phyloP scores from a whole-genome alignment of 1,140 invertebrate species.

The Homarus americanus region DNA sequence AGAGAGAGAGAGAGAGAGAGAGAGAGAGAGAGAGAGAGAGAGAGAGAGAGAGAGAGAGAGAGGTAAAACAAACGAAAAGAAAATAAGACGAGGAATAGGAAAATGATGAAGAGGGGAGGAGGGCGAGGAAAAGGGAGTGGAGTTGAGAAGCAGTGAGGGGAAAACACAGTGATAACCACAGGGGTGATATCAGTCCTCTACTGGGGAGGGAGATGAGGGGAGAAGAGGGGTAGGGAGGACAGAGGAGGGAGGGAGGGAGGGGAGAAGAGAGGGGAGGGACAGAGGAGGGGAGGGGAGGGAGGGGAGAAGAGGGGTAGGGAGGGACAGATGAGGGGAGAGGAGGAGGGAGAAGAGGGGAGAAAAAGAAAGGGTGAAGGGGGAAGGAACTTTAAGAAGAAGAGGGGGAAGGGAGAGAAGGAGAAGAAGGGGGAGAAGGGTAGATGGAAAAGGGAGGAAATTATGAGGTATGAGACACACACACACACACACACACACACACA shows the following conservation, averaged over 20 bases:
- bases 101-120: not conserved
- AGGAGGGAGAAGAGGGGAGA: too few species aligned
- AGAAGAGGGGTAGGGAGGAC: not conserved
- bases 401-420: too few species aligned
- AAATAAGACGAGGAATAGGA: not conserved
- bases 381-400: not conserved
- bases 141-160: not conserved
- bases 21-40: not conserved
- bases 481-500: too few species aligned
- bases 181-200: too few species aligned
- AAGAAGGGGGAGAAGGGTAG: not conserved
- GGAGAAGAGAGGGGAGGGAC: not conserved
- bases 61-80: too few species aligned
- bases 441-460: too few species aligned
- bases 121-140: not conserved
- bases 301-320: not conserved
- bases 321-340: not conserved
- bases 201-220: not conserved
- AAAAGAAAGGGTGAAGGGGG: not conserved
- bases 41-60: not conserved
- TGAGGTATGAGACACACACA: too few species aligned
- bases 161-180: too few species aligned
- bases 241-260: conserved; percentile 3
- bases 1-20: not conserved
- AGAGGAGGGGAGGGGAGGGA: conserved; percentile 1